A percentile compares a stretch with the other conserved stretches of the same genome.
These are phyloP conservation scores for Drosophila obscura DNA, from an alignment of 1,140 invertebrate species.

Conservation along the genomic window DNA sequence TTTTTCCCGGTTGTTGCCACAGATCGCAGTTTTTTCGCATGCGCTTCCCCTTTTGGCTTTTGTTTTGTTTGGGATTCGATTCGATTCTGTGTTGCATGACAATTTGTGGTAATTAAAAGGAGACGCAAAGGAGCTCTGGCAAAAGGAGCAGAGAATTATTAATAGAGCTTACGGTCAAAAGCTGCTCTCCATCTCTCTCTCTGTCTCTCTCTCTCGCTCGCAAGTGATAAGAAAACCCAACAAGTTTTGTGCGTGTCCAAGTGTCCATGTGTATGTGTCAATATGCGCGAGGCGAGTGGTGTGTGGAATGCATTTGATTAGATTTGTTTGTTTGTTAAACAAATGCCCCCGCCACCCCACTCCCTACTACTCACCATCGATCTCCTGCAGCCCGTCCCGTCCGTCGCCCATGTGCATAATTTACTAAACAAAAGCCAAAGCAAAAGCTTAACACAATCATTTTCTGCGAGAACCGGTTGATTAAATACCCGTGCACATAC, in stretches of 20 bases:
- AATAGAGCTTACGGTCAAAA: constrained; percentile 1
- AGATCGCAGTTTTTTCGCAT: constrained; percentile 53
- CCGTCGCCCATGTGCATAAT: constrained; percentile 3
- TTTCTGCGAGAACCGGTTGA: constrained; percentile 13
- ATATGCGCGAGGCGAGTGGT: background rate
- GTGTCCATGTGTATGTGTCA: constrained; percentile 7
- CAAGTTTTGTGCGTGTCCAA: constrained; percentile 11
- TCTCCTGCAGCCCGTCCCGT: too few relatives aligned
- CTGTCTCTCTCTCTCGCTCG: background rate
- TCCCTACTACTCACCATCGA: too few relatives aligned
- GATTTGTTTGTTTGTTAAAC: constrained; percentile 48
- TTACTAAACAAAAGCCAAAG: constrained; percentile 51
- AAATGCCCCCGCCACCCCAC: background rate
- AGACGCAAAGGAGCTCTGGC: constrained; percentile 2
- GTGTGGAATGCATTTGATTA: constrained; percentile 65
- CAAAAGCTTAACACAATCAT: constrained; percentile 6
- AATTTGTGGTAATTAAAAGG: constrained; percentile 44
- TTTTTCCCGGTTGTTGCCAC: constrained; percentile 24
- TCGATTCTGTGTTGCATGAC: constrained; percentile 39
- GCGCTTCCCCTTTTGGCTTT: constrained; percentile 8
- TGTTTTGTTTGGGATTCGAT: constrained; percentile 17
- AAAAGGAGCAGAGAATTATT: constrained; percentile 28
- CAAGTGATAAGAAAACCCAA: constrained; percentile 30
- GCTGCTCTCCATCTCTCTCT: background rate
- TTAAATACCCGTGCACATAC: background rate